These are phyloP conservation scores for Pseudomyrmex concolor DNA, from an alignment of 1,140 invertebrate species.

Conservation along the genomic window DNA sequence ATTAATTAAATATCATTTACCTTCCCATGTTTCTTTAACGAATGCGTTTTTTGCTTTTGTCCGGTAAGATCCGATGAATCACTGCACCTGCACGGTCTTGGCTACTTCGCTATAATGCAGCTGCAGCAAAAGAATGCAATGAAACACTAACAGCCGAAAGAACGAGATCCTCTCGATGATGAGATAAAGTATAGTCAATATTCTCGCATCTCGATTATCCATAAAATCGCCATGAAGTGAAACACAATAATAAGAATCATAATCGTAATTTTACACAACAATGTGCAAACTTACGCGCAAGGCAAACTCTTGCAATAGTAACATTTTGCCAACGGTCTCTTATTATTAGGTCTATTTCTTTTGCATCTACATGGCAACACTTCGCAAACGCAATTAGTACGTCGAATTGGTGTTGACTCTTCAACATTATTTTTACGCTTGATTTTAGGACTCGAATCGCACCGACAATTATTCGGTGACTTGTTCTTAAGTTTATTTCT, in stretches of 20 bases:
- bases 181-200: background rate
- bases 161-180: constrained; percentile 3
- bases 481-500: constrained; percentile 23
- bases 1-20: constrained; percentile 14
- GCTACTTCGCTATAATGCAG: constrained; percentile 56
- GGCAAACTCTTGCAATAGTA: constrained; percentile 79
- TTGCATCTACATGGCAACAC: constrained; percentile 69
- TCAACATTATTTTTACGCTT: constrained; percentile 31
- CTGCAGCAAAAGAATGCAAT: constrained; percentile 63
- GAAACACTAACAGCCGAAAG: constrained; percentile 50
- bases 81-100: constrained; percentile 65
- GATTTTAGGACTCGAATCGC: constrained; percentile 4
- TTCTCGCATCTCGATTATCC: background rate
- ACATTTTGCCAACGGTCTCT: constrained; percentile 73
- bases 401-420: constrained; percentile 10
- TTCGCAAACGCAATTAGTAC: constrained; percentile 63
- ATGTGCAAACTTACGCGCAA: constrained; percentile 71
- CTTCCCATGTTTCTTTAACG: constrained; percentile 30
- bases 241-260: no score
- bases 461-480: constrained; percentile 46
- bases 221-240: background rate
- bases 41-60: constrained; percentile 47
- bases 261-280: background rate
- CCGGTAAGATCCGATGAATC: constrained; percentile 64
- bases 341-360: constrained; percentile 40